Base-by-base conservation (phyloP, 2,888 invertebrate species). In the Parelbella ahira region DNA sequence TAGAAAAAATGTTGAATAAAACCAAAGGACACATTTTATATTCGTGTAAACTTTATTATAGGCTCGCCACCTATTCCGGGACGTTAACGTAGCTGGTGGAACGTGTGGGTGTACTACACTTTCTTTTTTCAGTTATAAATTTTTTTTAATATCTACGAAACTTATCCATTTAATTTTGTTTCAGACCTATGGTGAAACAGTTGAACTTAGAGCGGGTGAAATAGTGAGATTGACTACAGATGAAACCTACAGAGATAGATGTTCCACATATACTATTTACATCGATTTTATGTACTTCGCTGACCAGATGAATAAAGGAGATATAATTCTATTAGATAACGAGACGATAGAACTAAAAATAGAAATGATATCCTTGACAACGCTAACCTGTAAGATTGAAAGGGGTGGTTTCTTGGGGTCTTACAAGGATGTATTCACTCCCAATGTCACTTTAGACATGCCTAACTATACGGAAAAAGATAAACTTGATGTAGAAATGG, bases 331-430 rank as follows among this genome's bases (percentile, higher is more conserved):
- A 3, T 47, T 90, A 2, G 89, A 89, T 53, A 94, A 96, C 72
- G 96, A 95, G 47, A 88, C 91, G 3, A 92, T 96, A 41, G 90
- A 91, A 48, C 78, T 96, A n/a, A 89, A 92, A 57, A 94, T 94
- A 4, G 89, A 86, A 50, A 60, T 83, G 7, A 75, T 86, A 47
- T 82, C 86, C 0, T 46, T 70, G 0, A 73, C 80, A 0, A 86
- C 84, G 0, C 47, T 84, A 6, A 86, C 84, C 0, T 87, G 87
- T 33, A 77, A 63, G 48, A 68, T 87, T 23, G 76, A 75, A 50
- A 68, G 74, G 49, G 86, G 86, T 1, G 87, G 86, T 1, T 42
- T 60, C 1, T 50, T 87, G 1, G 81, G 83, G 0, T 87, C 86
- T 0, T 69, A 63, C 19, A 84, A 76, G 50, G 83, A 84, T 42